These are phyloP conservation scores for Gymnosoma rotundatum DNA, from an alignment of 2,888 invertebrate genomes.

Conservation along the genomic window DNA sequence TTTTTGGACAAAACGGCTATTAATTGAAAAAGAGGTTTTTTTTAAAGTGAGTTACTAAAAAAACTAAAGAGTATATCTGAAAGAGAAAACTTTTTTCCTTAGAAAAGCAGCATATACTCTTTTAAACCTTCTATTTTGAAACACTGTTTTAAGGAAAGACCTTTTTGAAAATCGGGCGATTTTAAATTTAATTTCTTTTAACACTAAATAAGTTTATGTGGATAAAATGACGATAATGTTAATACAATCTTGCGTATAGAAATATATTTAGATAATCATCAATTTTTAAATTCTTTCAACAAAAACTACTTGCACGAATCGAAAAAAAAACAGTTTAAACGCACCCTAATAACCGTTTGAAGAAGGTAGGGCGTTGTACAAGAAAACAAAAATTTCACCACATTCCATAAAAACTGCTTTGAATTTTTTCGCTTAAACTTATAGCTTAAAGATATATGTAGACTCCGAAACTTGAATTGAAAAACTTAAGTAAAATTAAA, in stretches of 20 bases:
- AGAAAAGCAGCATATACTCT: too few species aligned
- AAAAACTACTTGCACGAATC: conserved; percentile 13
- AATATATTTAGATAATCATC: neutral
- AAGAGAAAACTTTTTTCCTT: too few species aligned
- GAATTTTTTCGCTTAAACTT: conserved; percentile 46
- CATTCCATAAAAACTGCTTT: conserved; percentile 69
- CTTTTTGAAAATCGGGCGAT: too few species aligned
- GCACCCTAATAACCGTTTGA: neutral
- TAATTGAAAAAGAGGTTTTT: neutral
- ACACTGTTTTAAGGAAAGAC: too few species aligned
- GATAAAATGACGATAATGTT: neutral
- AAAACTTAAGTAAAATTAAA: conserved; percentile 54
- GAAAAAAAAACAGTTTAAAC: conserved; percentile 25
- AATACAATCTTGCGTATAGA: conserved; percentile 23
- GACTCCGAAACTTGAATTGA: conserved; percentile 18
- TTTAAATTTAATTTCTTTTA: neutral
- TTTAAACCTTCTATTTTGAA: too few species aligned
- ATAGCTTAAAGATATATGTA: conserved; percentile 40
- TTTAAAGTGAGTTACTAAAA: too few species aligned
- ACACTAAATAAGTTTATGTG: neutral
- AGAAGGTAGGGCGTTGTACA: neutral
- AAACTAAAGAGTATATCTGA: neutral
- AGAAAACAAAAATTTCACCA: conserved; percentile 64
- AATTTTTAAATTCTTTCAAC: neutral
- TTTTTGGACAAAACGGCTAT: too few species aligned